Evolutionary conservation across 2,888 invertebrate genomes (phyloP).

Genomic region (Keiferia lycopersicella): DNA sequence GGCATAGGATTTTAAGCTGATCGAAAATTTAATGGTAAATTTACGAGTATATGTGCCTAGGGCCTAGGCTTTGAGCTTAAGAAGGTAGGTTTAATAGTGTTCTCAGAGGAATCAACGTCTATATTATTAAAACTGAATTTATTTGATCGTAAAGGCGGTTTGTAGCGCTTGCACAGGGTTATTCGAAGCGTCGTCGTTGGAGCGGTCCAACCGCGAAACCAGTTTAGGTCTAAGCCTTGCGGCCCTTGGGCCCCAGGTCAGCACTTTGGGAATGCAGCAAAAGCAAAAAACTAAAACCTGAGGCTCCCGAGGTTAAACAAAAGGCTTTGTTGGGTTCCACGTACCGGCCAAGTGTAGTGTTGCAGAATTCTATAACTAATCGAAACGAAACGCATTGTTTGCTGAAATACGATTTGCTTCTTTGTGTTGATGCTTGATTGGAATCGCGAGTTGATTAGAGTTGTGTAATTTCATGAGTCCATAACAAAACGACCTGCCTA

Average conservation of each 20-base stretch:
- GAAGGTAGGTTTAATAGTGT: background rate
- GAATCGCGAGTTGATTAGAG: conserved; percentile 23
- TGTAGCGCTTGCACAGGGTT: background rate
- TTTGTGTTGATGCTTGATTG: conserved; percentile 26
- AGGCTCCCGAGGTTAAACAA: conserved; percentile 64
- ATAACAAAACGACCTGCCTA: background rate
- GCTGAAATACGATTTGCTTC: conserved; percentile 62
- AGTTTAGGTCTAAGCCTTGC: conserved; percentile 62
- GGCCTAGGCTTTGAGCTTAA: background rate
- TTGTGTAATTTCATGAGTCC: conserved; percentile 22
- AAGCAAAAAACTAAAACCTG: conserved; percentile 68
- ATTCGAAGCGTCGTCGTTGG: conserved; percentile 15
- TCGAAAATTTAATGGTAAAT: background rate
- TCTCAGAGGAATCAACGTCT: background rate
- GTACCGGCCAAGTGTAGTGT: conserved; percentile 69
- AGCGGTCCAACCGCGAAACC: conserved; percentile 48
- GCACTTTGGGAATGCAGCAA: conserved; percentile 72
- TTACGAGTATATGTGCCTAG: background rate
- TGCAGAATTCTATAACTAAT: conserved; percentile 73
- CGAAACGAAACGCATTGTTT: conserved; percentile 63
- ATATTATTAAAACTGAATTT: conserved; percentile 10
- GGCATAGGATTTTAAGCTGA: background rate
- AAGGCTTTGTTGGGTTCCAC: conserved; percentile 78
- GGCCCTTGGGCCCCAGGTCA: conserved; percentile 50
- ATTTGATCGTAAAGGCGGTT: conserved; percentile 5